These are phyloP conservation scores for Vireo altiloquus DNA, from an alignment of 2,113 vertebrate genomes.

Conservation along the genomic window DNA sequence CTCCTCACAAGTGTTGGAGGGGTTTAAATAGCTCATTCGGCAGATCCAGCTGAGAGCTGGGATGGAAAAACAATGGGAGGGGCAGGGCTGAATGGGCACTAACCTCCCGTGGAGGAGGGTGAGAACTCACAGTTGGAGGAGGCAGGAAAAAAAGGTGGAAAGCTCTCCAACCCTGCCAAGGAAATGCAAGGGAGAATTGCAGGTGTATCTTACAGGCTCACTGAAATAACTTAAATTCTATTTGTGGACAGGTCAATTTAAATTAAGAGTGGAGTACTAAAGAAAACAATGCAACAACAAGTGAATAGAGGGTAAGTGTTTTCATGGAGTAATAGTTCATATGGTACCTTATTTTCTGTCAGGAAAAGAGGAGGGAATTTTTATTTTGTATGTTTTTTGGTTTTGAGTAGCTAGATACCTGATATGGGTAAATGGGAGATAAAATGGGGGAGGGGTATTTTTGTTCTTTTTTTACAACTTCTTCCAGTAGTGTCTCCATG, in stretches of 20 bases:
- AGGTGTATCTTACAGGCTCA: neutral
- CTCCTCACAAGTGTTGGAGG: neutral
- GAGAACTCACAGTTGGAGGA: conserved; percentile 11
- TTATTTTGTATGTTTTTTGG: neutral
- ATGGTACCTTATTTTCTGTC: neutral
- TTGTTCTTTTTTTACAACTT: neutral
- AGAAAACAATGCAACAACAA: neutral
- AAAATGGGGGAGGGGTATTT: neutral
- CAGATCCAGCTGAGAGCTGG: neutral
- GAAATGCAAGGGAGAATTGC: neutral
- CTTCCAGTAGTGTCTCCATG: neutral
- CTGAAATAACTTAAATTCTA: conserved; percentile 35
- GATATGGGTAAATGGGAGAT: neutral
- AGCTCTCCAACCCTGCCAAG: neutral
- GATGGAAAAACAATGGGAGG: neutral
- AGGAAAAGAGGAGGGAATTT: neutral
- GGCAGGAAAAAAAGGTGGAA: neutral
- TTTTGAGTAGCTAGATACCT: neutral
- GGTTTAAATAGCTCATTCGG: neutral
- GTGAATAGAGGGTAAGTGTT: neutral
- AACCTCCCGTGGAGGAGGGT: neutral
- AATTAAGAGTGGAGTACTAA: neutral
- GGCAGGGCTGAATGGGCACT: neutral
- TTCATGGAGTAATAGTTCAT: neutral
- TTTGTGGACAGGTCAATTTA: neutral